Percentiles rank a stretch among this genome's conserved stretches.
Conservation (phyloP, 2,797 vertebrate genomes). For the Bovichtus variegatus region DNA sequence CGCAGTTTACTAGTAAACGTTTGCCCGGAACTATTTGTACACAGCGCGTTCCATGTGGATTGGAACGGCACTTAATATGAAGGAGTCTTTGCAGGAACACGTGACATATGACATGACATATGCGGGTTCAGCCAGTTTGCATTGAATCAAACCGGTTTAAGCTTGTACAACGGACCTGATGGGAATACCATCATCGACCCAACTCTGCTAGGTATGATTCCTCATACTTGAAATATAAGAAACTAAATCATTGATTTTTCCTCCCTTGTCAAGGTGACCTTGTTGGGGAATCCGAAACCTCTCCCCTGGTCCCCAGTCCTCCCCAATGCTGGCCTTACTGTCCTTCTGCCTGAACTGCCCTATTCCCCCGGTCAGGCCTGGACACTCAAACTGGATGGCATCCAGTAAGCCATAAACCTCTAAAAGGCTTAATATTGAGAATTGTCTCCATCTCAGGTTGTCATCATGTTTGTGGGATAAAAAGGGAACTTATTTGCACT, state of each 20-base stretch:
- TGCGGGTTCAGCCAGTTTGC: too few species aligned
- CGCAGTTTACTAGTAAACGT: too few species aligned
- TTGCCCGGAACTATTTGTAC: too few species aligned
- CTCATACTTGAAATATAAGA: background rate
- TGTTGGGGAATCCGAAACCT: slow-evolving; percentile 83
- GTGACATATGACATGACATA: too few species aligned
- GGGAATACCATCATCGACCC: too few species aligned
- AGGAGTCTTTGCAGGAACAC: too few species aligned
- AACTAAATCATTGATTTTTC: background rate
- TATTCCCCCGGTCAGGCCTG: slow-evolving; percentile 82
- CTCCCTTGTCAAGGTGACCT: slow-evolving; percentile 83
- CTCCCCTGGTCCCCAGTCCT: slow-evolving; percentile 85
- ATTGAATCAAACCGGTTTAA: too few species aligned
- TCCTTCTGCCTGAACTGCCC: slow-evolving; percentile 84
- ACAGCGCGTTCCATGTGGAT: too few species aligned
- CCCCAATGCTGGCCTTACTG: slow-evolving; percentile 71
- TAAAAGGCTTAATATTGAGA: background rate
- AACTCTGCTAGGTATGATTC: too few species aligned
- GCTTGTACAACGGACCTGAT: too few species aligned
- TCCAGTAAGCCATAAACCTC: slow-evolving; percentile 72
- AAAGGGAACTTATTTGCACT: slow-evolving; percentile 1
- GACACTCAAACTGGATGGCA: slow-evolving; percentile 86
- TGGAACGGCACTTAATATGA: too few species aligned
- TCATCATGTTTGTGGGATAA: background rate
- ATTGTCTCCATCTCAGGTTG: slow-evolving; percentile 33